phyloP scores from a whole-genome alignment of 2,797 vertebrate species.

The Premnoplex brunnescens region DNA sequence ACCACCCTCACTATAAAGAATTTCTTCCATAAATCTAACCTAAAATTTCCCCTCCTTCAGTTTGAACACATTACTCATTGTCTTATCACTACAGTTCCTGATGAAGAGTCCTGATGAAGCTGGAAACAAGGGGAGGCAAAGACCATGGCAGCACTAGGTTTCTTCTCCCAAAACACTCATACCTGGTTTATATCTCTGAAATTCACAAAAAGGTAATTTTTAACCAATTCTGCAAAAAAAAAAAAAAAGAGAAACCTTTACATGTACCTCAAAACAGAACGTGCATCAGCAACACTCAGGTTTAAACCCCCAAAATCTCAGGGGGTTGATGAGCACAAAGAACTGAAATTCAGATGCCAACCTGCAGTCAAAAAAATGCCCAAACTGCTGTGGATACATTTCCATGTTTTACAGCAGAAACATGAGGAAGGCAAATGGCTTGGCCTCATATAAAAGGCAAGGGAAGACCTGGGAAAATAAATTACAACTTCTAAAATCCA shows the following conservation, averaged over 20 bases:
- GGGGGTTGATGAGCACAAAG: background rate
- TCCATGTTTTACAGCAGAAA: background rate
- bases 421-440: background rate
- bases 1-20: background rate
- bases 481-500: background rate
- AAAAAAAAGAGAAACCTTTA: background rate
- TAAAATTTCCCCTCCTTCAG: background rate
- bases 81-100: background rate
- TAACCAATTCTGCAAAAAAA: background rate
- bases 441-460: background rate
- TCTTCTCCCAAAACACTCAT: rapidly evolving
- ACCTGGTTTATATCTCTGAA: background rate
- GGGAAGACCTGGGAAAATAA: background rate
- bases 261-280: rapidly evolving
- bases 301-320: background rate
- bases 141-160: rapidly evolving
- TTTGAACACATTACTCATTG: background rate
- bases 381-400: rapidly evolving
- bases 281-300: rapidly evolving
- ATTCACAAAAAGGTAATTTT: background rate
- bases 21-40: background rate
- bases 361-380: background rate
- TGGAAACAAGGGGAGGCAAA: background rate
- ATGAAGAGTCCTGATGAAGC: background rate
- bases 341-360: background rate